Percentiles rank a stretch among this genome's conserved stretches.
Evolutionary conservation across 2,888 invertebrate genomes (phyloP).

Genomic region (Nomada hirtipes): DNA sequence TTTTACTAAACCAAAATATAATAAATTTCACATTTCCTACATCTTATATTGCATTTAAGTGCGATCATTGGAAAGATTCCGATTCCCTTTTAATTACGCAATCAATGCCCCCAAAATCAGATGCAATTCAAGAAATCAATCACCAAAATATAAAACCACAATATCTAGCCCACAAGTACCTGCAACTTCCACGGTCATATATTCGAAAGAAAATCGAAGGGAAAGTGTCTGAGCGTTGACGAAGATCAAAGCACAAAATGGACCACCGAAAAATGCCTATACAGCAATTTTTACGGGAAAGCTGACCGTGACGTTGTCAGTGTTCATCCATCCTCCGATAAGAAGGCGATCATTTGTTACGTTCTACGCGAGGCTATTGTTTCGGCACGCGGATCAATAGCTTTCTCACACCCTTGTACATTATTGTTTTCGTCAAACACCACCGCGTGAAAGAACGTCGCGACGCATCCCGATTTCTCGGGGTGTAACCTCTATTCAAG

Average conservation of each 20-base stretch:
- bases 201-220: no score
- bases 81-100: no score
- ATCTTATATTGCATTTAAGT: no score
- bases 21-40: no score
- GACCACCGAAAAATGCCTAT: slow-evolving; percentile 44
- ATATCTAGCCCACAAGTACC: no score
- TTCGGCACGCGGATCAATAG: slow-evolving; percentile 81
- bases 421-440: slow-evolving; percentile 80
- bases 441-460: slow-evolving; percentile 55
- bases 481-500: slow-evolving; percentile 56
- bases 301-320: slow-evolving; percentile 73
- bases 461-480: slow-evolving; percentile 57
- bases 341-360: slow-evolving; percentile 83
- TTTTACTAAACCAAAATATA: not conserved
- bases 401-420: slow-evolving; percentile 62
- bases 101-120: no score
- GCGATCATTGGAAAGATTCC: no score
- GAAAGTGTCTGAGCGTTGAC: no score
- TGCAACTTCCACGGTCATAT: no score
- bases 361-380: slow-evolving; percentile 81
- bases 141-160: no score
- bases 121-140: no score
- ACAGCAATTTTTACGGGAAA: slow-evolving; percentile 59
- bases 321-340: slow-evolving; percentile 74
- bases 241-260: slow-evolving; percentile 11